Percentiles rank a stretch among this genome's conserved stretches.
Conservation (phyloP, 2,113 vertebrate species). For the Pseudorhombus dupliciocellatus region DNA sequence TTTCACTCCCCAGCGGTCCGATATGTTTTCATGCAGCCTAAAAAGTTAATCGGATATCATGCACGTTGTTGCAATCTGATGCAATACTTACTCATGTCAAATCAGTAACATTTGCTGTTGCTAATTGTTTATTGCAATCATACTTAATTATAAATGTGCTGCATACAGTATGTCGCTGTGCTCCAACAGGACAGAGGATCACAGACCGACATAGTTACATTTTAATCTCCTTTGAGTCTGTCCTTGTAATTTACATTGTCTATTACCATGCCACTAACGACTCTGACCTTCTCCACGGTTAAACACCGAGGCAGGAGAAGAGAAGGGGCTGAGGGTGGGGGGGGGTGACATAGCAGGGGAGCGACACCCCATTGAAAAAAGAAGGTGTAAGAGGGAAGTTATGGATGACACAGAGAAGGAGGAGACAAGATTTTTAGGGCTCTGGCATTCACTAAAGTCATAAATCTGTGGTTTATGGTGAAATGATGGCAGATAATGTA, state of each 20-base stretch:
- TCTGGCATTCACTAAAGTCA: slow-evolving; percentile 72
- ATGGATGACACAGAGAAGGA: slow-evolving; percentile 53
- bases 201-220: slow-evolving; percentile 38
- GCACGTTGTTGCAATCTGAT: neutral
- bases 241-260: slow-evolving; percentile 68
- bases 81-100: neutral
- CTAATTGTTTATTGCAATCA: neutral
- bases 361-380: slow-evolving; percentile 22
- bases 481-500: slow-evolving; percentile 76
- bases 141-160: neutral
- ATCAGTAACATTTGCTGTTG: neutral
- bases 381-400: slow-evolving; percentile 43
- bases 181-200: slow-evolving; percentile 22
- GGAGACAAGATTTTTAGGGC: slow-evolving; percentile 68
- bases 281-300: slow-evolving; percentile 75
- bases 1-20: neutral
- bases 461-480: slow-evolving; percentile 78
- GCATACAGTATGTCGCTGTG: neutral
- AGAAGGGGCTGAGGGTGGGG: neutral
- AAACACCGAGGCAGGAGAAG: slow-evolving; percentile 49
- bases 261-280: slow-evolving; percentile 68
- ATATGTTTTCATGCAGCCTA: neutral
- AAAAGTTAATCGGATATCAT: neutral
- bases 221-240: slow-evolving; percentile 60
- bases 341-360: slow-evolving; percentile 4